Base-by-base conservation (phyloP, 2,113 vertebrate species). In the Casuarius casuarius region DNA sequence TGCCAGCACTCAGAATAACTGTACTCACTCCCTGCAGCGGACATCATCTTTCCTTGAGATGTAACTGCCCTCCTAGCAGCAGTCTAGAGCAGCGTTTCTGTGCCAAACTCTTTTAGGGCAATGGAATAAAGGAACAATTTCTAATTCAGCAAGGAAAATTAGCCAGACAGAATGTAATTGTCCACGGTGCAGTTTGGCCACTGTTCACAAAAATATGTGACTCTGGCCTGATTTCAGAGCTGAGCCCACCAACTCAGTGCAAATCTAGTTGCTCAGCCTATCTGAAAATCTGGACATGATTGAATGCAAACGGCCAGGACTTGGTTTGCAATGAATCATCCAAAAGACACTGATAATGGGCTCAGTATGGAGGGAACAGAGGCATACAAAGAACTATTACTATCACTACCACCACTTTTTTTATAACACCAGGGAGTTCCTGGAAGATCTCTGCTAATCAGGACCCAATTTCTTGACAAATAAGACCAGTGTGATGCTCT, bases 221-320 rank as follows among this genome's bases (percentile, higher is more conserved):
- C 21, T 75, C 54, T 63, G 31, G 48, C 90, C 96, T 90, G 52
- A 91, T 68, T 92, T 88, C 93, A 91, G 92, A 89, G 86, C 68
- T 89, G 67, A 94, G 76, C 82, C 87, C 92, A 80, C 40, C 38
- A 92, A 91, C 91, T 77, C 90, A 78, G 61, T 95, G 88, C 84
- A 95, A 94, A 83, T 76, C 76, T 54, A 70, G 31, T 49, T 88
- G 77, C 87, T 96, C 87, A 88, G 73, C 59, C 85, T 84, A 3
- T 71, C 92, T 96, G 92, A 96, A 96, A 95, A 97, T 96, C 94
- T 84, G 95, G 96, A 95, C 96, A 61, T 92, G 62, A 92, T 68
- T 78, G 74, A 93, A 90, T 61, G 83, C 85, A 95, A 95, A 95
- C 74, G 90, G 82, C 93, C 92, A 94, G 88, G 93, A 92, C 85